Base-by-base conservation (phyloP, 2,797 vertebrate species). In the Morelia viridis region DNA sequence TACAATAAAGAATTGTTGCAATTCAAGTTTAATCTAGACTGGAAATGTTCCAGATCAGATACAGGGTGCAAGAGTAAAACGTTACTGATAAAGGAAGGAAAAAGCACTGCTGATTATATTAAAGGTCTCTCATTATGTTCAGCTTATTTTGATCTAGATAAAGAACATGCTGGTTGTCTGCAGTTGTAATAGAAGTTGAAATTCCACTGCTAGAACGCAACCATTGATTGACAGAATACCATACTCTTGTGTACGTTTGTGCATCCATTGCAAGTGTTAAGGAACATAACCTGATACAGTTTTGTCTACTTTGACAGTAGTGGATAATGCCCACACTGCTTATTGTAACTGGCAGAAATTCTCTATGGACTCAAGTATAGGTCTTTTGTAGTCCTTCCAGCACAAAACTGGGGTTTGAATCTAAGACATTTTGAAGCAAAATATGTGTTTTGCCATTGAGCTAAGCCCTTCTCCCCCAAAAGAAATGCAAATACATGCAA, bases 21-120 rank as follows among this genome's bases (percentile, higher is more conserved):
- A 92, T 92, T 95, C 94, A 85, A 92, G 76, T 95, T 96, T 50
- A 86, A 95, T 53, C 71, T 84, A 85, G 61, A 89, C 76, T 94
- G 0, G 0, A 95, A 95, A 53, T 90, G 89, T 96, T 96, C 93
- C 93, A 76, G 46, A 92, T 96, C 94, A 94, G 62, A 60, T 91
- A 90, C 17, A 87, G 26, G 15, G 31, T 92, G 64, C 86, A 93
- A 93, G 58, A 91, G 92, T 58, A 65, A 94, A 86, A 24, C 0
- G 1, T 90, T 92, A 89, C 68, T 85, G 61, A 61, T 92, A 90
- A 80, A 46, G 35, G 71, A 64, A 64, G 31, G n/a, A 88, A 88
- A 87, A 17, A 85, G n/a, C 85, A 68, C 64, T 92, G 56, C 89
- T 95, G 35, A 95, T 92, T 94, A 94, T 87, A 88, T 50, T 94